Conservation (phyloP, 2,797 vertebrate species). For the Eidolon dupreanum region DNA sequence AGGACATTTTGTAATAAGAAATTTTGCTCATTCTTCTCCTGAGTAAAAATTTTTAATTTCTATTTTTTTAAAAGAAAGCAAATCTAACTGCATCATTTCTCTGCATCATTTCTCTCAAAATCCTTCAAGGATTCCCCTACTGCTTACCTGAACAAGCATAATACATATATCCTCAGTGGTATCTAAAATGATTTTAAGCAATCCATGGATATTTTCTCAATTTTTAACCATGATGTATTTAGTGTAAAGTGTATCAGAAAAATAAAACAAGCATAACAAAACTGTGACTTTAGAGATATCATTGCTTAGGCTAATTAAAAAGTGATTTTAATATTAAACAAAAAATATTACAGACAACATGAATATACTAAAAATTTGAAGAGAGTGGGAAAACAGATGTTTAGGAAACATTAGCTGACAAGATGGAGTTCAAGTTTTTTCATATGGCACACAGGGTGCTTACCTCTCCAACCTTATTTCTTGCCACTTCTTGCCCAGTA, state of each 20-base stretch:
- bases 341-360: not conserved
- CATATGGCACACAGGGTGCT: not conserved
- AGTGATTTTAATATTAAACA: not conserved
- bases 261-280: not conserved
- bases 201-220: not conserved
- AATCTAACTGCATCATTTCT: not conserved
- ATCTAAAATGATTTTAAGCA: not conserved
- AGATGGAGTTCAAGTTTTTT: not conserved
- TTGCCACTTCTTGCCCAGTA: not conserved
- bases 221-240: not conserved
- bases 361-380: not conserved
- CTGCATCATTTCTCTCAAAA: not conserved
- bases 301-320: not conserved
- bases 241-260: not conserved
- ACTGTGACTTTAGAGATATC: not conserved
- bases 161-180: not conserved
- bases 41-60: not conserved
- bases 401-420: not conserved
- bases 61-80: not conserved
- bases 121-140: not conserved
- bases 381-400: not conserved
- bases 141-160: not conserved
- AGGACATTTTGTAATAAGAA: constrained; percentile 1
- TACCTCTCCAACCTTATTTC: not conserved
- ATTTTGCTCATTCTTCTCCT: not conserved